Evolutionary conservation across 2,888 invertebrate genomes (phyloP).

Genomic region (Aquatica leii): DNA sequence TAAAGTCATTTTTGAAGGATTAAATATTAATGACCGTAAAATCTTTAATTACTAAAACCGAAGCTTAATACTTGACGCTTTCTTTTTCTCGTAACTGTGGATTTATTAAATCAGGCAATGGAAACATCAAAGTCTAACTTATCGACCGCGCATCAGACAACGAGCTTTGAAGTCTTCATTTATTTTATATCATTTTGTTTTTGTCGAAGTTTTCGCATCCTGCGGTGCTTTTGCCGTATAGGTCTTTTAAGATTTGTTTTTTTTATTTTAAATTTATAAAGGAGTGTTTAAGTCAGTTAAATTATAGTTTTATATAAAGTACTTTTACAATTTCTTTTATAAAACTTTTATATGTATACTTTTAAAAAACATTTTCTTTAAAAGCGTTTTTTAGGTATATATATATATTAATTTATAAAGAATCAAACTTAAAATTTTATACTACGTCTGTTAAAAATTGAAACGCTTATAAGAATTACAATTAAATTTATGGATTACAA

Average conservation of each 20-base stretch:
- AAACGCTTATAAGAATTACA: too few relatives aligned
- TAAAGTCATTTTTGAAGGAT: conserved; percentile 29
- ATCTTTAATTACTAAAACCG: conserved; percentile 41
- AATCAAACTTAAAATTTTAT: too few relatives aligned
- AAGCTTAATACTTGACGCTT: conserved; percentile 35
- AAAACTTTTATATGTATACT: too few relatives aligned
- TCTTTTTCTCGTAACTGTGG: conserved; percentile 32
- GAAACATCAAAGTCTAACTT: conserved; percentile 41
- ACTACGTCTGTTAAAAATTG: too few relatives aligned
- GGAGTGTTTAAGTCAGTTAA: conserved; percentile 2
- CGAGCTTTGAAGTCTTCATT: conserved; percentile 43
- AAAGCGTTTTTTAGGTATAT: too few relatives aligned
- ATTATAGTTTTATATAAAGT: not conserved
- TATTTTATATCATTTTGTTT: conserved; percentile 42
- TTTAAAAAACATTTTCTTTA: too few relatives aligned
- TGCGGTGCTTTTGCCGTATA: conserved; percentile 35
- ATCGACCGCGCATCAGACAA: conserved; percentile 42
- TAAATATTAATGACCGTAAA: conserved; percentile 37
- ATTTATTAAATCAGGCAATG: conserved; percentile 46
- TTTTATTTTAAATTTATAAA: conserved; percentile 17
- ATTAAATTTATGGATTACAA: too few relatives aligned
- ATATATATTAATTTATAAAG: too few relatives aligned
- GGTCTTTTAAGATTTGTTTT: conserved; percentile 22
- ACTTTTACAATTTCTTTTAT: not conserved
- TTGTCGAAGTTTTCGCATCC: conserved; percentile 35